Evolutionary conservation across 2,888 invertebrate genomes (phyloP).

Genomic region (Stratiomys singularior): DNA sequence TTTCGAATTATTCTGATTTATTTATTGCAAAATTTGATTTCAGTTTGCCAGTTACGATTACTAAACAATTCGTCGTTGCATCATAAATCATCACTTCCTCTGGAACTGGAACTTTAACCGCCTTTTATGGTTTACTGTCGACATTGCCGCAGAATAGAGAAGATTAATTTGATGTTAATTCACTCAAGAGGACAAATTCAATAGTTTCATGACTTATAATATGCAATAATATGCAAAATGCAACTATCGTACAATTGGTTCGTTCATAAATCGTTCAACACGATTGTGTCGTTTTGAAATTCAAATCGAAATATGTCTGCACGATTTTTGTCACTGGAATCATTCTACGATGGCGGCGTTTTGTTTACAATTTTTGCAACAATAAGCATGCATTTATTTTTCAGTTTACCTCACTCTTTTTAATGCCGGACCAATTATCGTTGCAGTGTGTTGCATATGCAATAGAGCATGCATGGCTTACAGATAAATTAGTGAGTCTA

Average conservation of each 20-base stretch:
- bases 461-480: no score
- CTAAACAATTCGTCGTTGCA: no score
- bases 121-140: background rate
- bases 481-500: no score
- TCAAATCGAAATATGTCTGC: background rate
- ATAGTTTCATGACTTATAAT: background rate
- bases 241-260: background rate
- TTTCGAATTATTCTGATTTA: no score
- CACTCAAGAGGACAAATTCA: background rate
- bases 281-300: background rate
- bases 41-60: no score
- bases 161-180: background rate
- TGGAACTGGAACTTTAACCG: background rate
- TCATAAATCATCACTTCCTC: background rate
- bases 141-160: background rate
- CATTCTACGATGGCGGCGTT: no score
- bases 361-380: no score
- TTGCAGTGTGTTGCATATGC: no score
- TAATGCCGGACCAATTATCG: no score
- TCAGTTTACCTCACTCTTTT: no score
- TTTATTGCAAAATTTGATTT: no score
- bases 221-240: slow-evolving; percentile 13
- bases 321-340: background rate
- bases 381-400: no score
- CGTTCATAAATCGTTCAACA: slow-evolving; percentile 6